phyloP scores from a whole-genome alignment of 2,797 vertebrate genomes.

The Gallinago nigripennis region DNA sequence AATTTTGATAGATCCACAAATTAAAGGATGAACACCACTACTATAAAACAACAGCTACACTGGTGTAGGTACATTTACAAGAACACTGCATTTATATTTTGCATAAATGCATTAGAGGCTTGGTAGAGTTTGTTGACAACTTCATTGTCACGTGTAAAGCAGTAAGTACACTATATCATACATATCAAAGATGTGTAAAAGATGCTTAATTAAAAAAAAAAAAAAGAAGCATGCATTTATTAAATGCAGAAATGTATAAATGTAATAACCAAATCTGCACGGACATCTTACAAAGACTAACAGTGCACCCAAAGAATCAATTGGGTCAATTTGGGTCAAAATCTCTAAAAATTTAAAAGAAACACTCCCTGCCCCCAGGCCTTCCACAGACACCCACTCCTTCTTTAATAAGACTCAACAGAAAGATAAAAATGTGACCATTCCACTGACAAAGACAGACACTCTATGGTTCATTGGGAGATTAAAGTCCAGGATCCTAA shows the following conservation, averaged over 20 bases:
- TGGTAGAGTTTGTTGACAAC: not conserved
- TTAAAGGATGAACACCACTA: not conserved
- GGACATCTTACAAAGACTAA: not conserved
- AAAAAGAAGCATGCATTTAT: not conserved
- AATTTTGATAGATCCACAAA: not conserved
- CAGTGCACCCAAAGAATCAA: not conserved
- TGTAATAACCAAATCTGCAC: not conserved
- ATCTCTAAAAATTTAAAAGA: not conserved
- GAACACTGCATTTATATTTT: not conserved
- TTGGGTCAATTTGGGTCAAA: not conserved
- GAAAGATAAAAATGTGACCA: conserved; percentile 19
- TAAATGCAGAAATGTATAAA: not conserved
- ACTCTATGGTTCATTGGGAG: not conserved
- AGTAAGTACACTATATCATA: not conserved
- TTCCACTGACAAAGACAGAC: conserved; percentile 7
- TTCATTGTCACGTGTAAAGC: not conserved
- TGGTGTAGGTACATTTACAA: not conserved
- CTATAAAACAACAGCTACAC: not conserved
- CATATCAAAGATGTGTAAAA: not conserved
- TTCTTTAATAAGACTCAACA: not conserved
- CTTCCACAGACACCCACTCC: not conserved
- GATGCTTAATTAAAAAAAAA: not conserved
- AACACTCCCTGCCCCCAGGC: not conserved
- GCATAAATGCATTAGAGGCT: not conserved
- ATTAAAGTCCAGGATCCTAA: conserved; percentile 1